Conservation (phyloP, 2,113 vertebrate species). For the Paedocypris sp. region DNA sequence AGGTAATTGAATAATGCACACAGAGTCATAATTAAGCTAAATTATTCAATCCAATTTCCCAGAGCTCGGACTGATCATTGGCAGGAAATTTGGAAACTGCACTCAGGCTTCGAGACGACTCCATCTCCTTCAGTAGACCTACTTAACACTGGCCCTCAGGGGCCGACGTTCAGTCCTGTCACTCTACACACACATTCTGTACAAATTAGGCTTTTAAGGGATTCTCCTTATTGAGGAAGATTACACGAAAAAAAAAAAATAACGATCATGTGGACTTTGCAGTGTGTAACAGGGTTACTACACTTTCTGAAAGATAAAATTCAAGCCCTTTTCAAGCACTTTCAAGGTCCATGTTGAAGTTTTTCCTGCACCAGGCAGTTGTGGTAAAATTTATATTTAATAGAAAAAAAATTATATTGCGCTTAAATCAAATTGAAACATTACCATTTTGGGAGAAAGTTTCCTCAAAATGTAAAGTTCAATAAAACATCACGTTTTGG, state of each 20-base stretch:
- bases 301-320: too few species aligned
- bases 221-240: not conserved
- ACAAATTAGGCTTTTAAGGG: not conserved
- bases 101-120: not conserved
- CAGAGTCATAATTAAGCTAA: constrained; percentile 29
- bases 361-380: too few species aligned
- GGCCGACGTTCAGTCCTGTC: constrained; percentile 5
- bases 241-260: not conserved
- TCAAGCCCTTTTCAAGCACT: too few species aligned
- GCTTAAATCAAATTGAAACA: too few species aligned
- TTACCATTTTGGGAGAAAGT: too few species aligned
- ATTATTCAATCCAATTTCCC: constrained; percentile 10
- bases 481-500: too few species aligned
- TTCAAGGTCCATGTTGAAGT: too few species aligned
- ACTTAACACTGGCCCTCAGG: constrained; percentile 1
- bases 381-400: too few species aligned
- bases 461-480: too few species aligned
- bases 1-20: constrained; percentile 30
- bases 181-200: constrained; percentile 3
- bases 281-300: too few species aligned
- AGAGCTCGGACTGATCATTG: constrained; percentile 5
- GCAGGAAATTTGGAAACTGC: constrained; percentile 20
- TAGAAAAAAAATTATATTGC: too few species aligned
- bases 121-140: constrained; percentile 4
- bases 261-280: too few species aligned